phyloP scores from a whole-genome alignment of 2,888 invertebrate genomes.

The Masnerella sp. region DNA sequence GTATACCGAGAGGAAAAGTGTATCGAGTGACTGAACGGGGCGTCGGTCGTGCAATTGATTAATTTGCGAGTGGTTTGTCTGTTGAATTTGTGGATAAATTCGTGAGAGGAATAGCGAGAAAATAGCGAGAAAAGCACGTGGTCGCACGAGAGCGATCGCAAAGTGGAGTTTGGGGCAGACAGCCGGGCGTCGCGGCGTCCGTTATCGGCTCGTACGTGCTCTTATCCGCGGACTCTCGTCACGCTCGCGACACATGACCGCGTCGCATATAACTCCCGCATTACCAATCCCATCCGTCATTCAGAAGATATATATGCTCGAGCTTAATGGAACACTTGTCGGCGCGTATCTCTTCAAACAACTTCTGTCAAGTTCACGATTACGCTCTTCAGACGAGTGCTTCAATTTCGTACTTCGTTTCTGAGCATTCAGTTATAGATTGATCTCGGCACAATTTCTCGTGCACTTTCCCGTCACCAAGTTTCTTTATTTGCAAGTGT shows the following conservation, averaged over 20 bases:
- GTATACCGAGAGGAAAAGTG: too few species aligned
- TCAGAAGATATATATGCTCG: conserved; percentile 8
- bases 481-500: too few species aligned
- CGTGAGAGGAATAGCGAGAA: too few species aligned
- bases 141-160: conserved; percentile 17
- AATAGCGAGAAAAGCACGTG: conserved; percentile 13
- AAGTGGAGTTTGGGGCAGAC: conserved; percentile 69
- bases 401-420: not conserved
- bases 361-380: conserved; percentile 26
- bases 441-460: too few species aligned
- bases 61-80: too few species aligned
- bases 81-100: too few species aligned
- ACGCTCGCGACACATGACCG: conserved; percentile 53
- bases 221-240: conserved; percentile 64
- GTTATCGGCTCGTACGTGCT: conserved; percentile 70
- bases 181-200: conserved; percentile 75
- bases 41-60: too few species aligned
- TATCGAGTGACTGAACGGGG: too few species aligned
- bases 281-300: conserved; percentile 18
- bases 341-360: conserved; percentile 5
- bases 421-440: not conserved
- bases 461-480: too few species aligned
- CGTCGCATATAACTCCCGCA: conserved; percentile 9
- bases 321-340: conserved; percentile 31
- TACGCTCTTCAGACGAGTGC: conserved; percentile 3